Evolutionary conservation across 2,113 vertebrate species (phyloP).

Genomic region (Festucalex cinctus): DNA sequence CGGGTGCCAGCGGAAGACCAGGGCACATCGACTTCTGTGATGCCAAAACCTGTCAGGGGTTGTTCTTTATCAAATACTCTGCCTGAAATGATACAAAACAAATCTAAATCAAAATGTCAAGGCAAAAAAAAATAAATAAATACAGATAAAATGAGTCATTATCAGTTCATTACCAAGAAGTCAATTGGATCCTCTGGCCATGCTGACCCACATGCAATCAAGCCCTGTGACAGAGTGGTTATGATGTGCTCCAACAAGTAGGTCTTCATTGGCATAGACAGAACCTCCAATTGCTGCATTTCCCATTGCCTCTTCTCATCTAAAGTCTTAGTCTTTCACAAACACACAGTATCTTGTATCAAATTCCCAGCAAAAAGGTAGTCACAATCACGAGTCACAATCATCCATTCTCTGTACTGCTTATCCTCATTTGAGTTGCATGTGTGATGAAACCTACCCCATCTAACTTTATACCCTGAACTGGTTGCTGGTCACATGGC

Average conservation of each 20-base stretch:
- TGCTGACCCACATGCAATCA: slow-evolving; percentile 79
- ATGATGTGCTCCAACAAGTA: slow-evolving; percentile 85
- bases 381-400: too few species aligned
- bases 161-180: slow-evolving; percentile 73
- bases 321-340: slow-evolving; percentile 67
- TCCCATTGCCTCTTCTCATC: slow-evolving; percentile 78
- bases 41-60: slow-evolving; percentile 24
- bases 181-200: slow-evolving; percentile 84
- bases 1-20: not conserved
- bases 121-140: not conserved
- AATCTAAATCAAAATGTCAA: not conserved
- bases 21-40: not conserved
- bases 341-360: not conserved
- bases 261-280: slow-evolving; percentile 75
- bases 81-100: slow-evolving; percentile 57
- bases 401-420: too few species aligned
- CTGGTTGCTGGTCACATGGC: too few species aligned
- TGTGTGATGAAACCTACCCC: too few species aligned
- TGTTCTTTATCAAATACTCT: slow-evolving; percentile 65
- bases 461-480: too few species aligned
- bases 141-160: not conserved
- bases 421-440: too few species aligned
- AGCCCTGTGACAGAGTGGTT: slow-evolving; percentile 83
- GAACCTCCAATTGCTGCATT: slow-evolving; percentile 75
- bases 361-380: not conserved